Conservation (phyloP, 2,113 vertebrate genomes). For the Microcebus tavaratra region DNA sequence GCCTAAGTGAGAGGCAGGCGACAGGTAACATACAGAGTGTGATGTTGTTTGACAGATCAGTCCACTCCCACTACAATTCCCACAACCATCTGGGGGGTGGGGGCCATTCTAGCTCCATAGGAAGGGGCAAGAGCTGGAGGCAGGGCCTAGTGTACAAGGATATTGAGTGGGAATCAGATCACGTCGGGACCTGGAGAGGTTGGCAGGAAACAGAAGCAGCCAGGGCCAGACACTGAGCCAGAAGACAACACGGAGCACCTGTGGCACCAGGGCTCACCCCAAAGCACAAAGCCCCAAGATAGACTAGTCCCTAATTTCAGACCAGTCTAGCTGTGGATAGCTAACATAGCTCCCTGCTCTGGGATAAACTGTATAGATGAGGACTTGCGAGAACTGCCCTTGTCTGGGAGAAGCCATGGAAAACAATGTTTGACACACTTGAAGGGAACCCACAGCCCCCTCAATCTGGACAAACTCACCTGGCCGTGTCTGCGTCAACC, state of each 20-base stretch:
- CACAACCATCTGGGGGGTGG: background rate
- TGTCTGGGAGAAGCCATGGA: background rate
- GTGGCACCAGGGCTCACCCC: background rate
- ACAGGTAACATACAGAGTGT: background rate
- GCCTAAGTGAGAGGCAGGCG: background rate
- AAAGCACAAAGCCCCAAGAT: background rate
- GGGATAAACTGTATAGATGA: background rate
- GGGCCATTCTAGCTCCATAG: background rate
- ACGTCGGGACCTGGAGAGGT: background rate
- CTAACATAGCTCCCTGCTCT: background rate
- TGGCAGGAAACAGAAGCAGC: background rate
- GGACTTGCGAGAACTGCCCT: background rate
- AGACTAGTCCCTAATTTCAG: background rate
- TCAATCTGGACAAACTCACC: background rate
- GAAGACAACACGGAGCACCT: accelerated
- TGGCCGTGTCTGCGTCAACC: background rate
- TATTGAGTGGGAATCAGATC: background rate
- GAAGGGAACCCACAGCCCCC: background rate
- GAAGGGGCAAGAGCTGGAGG: background rate
- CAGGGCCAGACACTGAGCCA: background rate
- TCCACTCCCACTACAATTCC: background rate
- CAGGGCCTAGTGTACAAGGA: background rate
- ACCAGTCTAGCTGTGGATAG: too few relatives aligned
- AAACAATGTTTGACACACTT: background rate
- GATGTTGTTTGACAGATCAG: background rate